Conservation (phyloP, 2,888 invertebrate genomes). For the Ashinkailepas kermadecensis region DNA sequence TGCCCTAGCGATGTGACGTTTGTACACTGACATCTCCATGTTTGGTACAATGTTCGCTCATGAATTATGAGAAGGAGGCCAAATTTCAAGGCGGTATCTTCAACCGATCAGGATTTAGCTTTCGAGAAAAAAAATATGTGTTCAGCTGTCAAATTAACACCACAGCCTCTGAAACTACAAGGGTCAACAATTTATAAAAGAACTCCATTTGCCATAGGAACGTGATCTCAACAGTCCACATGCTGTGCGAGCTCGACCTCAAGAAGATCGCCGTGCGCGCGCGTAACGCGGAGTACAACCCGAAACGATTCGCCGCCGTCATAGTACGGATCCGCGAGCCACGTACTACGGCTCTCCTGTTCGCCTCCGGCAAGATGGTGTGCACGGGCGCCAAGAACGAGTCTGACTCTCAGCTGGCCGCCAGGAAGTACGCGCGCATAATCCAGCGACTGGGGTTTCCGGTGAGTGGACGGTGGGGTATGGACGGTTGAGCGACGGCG, state of each 20-base stretch:
- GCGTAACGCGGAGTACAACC: constrained; percentile 98
- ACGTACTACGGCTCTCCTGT: constrained; percentile 72
- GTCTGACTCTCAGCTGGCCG: constrained; percentile 67
- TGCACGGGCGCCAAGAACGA: constrained; percentile 80
- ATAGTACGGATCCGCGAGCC: constrained; percentile 87
- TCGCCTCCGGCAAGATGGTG: constrained; percentile 61
- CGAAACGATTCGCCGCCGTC: constrained; percentile 96
- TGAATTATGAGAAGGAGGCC: too few relatives aligned
- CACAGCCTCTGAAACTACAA: constrained; percentile 29
- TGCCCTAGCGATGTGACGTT: too few relatives aligned
- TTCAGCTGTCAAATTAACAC: too few relatives aligned
- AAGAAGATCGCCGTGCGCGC: constrained; percentile 96
- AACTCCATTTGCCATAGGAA: constrained; percentile 57
- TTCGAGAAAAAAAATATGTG: too few relatives aligned
- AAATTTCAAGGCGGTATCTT: too few relatives aligned
- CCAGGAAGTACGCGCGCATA: constrained; percentile 71
- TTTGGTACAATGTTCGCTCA: too few relatives aligned
- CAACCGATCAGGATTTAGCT: too few relatives aligned
- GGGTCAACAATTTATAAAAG: neutral
- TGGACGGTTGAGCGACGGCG: too few relatives aligned
- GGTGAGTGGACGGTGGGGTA: constrained; percentile 42
- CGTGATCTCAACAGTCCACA: constrained; percentile 95
- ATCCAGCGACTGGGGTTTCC: constrained; percentile 71
- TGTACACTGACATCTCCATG: too few relatives aligned
- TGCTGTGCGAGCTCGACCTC: constrained; percentile 88